phyloP scores from a whole-genome alignment of 2,797 vertebrate genomes.

The Eulemur mongoz region DNA sequence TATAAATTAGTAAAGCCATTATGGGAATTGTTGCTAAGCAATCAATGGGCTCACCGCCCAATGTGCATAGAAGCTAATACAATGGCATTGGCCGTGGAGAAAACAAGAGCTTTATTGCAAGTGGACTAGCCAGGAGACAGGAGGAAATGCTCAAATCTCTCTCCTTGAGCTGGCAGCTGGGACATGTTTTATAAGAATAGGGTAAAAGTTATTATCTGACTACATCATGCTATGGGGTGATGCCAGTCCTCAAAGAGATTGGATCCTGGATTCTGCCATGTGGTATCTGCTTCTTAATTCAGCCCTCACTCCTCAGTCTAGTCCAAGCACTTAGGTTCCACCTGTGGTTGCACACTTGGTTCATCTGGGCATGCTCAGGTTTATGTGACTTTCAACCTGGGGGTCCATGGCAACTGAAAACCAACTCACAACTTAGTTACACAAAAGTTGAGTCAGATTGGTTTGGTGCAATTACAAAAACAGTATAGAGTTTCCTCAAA shows the following conservation, averaged over 20 bases:
- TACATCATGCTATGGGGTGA: not conserved
- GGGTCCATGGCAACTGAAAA: too few species aligned
- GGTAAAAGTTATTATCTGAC: not conserved
- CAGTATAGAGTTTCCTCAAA: not conserved
- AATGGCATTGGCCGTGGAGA: not conserved
- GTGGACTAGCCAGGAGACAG: not conserved
- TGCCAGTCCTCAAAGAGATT: not conserved
- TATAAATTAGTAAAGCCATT: not conserved
- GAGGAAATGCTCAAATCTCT: not conserved
- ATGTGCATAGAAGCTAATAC: not conserved
- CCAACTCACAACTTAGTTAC: too few species aligned
- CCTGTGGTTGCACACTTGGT: too few species aligned
- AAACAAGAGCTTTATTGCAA: not conserved
- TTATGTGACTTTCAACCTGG: too few species aligned
- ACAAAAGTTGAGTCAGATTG: too few species aligned
- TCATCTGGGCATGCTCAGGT: too few species aligned
- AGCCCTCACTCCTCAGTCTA: too few species aligned
- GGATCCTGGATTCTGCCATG: not conserved
- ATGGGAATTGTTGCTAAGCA: not conserved
- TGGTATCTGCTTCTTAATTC: not conserved
- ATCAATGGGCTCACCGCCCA: not conserved
- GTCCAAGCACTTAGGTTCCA: too few species aligned
- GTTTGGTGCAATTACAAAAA: not conserved
- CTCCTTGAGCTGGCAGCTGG: not conserved
- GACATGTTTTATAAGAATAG: not conserved